phyloP scores from a whole-genome alignment of 2,888 invertebrate species.

The Sarcophaga variegata region DNA sequence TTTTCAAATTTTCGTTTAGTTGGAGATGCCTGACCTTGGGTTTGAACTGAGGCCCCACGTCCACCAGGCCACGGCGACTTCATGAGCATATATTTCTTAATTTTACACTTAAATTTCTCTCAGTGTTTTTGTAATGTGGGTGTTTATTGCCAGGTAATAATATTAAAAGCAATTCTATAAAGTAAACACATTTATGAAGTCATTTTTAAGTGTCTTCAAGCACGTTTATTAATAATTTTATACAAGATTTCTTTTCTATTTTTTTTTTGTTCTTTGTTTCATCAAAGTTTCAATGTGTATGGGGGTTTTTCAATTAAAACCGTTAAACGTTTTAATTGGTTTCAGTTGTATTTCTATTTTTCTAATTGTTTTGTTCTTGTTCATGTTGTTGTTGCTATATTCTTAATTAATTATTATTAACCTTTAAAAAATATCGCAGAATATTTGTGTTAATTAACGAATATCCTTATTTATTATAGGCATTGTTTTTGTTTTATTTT shows the following conservation, averaged over 20 bases:
- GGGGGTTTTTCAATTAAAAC: background rate
- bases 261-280: background rate
- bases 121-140: background rate
- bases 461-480: background rate
- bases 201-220: background rate
- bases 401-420: conserved; percentile 51
- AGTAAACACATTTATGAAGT: background rate
- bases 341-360: background rate
- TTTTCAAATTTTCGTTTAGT: no score
- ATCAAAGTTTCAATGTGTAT: no score
- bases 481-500: background rate
- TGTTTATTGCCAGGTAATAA: background rate
- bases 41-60: no score
- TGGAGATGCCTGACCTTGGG: no score
- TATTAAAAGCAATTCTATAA: background rate
- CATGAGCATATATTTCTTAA: background rate
- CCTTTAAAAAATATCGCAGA: conserved; percentile 42
- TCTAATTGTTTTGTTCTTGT: background rate
- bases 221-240: background rate
- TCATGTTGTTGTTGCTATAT: background rate
- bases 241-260: background rate
- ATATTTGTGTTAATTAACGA: conserved; percentile 59
- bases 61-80: no score
- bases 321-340: background rate
- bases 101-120: background rate